phyloP scores from a whole-genome alignment of 2,113 vertebrate species.

The Cyrtonyx montezumae region DNA sequence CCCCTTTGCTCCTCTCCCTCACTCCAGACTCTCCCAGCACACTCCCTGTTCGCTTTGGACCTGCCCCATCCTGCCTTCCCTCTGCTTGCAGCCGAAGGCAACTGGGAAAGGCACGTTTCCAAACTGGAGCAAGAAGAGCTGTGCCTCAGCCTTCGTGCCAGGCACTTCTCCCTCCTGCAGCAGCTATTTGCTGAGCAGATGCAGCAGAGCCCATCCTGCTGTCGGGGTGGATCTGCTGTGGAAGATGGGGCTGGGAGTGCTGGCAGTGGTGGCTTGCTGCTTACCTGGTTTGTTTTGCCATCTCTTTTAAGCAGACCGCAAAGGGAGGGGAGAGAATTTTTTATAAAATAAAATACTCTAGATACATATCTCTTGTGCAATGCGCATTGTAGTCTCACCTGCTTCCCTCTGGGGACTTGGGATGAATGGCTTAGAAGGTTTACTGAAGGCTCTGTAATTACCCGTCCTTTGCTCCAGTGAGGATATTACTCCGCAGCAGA shows the following conservation, averaged over 20 bases:
- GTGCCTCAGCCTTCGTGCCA: fast-evolving
- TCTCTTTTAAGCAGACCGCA: neutral
- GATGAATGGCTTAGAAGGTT: neutral
- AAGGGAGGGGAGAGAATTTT: slow-evolving; percentile 12
- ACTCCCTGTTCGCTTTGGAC: neutral
- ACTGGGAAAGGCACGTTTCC: neutral
- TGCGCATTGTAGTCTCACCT: neutral
- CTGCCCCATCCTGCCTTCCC: slow-evolving; percentile 53
- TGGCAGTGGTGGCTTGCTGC: neutral
- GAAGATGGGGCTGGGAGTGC: neutral
- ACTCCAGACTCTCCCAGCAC: neutral
- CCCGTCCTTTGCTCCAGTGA: neutral
- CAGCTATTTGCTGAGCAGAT: neutral
- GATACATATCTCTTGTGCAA: neutral
- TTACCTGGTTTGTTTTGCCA: neutral
- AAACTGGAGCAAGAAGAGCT: neutral
- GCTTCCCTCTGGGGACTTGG: slow-evolving; percentile 23
- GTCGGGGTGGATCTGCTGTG: neutral
- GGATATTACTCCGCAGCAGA: neutral
- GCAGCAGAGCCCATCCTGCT: neutral
- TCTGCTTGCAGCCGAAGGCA: neutral
- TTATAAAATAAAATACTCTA: neutral
- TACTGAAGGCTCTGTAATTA: neutral
- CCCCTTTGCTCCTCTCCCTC: neutral
- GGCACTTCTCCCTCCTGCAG: neutral